Evolutionary conservation across 2,888 invertebrate genomes (phyloP).

Genomic region (Heteromurus nitidus): DNA sequence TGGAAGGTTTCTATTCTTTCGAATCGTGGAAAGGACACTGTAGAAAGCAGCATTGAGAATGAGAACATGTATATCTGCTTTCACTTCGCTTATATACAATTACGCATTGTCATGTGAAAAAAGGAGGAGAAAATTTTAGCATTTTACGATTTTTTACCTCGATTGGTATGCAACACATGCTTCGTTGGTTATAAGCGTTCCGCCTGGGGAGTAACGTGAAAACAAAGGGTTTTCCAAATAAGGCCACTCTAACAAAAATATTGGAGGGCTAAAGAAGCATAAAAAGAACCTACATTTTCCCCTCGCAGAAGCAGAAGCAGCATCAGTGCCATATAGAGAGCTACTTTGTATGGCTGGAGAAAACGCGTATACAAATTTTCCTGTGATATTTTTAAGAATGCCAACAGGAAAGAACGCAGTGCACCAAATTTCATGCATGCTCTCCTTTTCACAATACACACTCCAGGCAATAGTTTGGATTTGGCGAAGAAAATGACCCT

Average conservation of each 20-base stretch:
- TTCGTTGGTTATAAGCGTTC: conserved; percentile 32
- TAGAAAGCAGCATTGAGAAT: too few relatives aligned
- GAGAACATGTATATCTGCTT: too few relatives aligned
- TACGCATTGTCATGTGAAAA: too few relatives aligned
- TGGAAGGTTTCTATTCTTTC: not conserved
- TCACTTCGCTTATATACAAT: not conserved
- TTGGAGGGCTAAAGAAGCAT: not conserved
- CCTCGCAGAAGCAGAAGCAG: too few relatives aligned
- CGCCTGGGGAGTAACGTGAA: conserved; percentile 36
- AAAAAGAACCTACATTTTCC: too few relatives aligned
- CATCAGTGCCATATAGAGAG: too few relatives aligned
- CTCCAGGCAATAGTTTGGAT: not conserved
- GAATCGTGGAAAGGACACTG: conserved; percentile 24
- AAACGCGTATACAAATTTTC: conserved; percentile 19
- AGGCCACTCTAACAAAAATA: conserved; percentile 2
- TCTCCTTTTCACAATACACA: not conserved
- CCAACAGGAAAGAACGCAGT: conserved; percentile 20
- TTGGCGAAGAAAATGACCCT: too few relatives aligned
- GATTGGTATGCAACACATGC: conserved; percentile 55
- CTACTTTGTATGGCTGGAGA: not conserved
- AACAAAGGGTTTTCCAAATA: conserved; percentile 36
- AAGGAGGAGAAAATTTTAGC: conserved; percentile 30
- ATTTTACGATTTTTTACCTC: conserved; percentile 51
- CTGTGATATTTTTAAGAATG: not conserved
- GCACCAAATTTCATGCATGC: conserved; percentile 33